Conservation (phyloP, 2,797 vertebrate genomes). For the Hybognathus amarus region DNA sequence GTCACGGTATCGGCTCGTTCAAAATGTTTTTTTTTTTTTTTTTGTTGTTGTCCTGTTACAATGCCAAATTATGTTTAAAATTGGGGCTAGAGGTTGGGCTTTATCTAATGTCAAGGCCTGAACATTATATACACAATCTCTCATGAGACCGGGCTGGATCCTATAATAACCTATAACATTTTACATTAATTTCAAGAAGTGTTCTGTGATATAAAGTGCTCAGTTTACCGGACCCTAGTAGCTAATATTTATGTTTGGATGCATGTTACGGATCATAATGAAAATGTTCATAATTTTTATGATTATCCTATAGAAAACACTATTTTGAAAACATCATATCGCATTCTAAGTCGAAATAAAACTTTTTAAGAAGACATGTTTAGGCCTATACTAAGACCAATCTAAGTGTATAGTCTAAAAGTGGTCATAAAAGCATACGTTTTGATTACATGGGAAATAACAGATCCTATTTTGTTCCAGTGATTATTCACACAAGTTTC, state of each 20-base stretch:
- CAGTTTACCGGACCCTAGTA: no score
- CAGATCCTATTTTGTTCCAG: not conserved
- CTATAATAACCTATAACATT: not conserved
- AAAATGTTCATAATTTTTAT: not conserved
- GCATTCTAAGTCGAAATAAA: not conserved
- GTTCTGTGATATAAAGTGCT: not conserved
- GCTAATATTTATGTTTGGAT: not conserved
- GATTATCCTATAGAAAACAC: not conserved
- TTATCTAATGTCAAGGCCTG: no score
- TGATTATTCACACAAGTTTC: not conserved
- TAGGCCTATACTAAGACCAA: not conserved
- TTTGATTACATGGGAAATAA: not conserved
- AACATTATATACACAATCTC: no score
- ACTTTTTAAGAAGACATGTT: not conserved
- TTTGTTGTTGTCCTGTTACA: not conserved
- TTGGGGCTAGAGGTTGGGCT: no score
- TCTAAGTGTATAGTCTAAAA: not conserved
- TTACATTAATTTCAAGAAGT: not conserved
- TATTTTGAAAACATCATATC: not conserved
- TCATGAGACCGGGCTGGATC: not conserved
- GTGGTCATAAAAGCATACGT: not conserved
- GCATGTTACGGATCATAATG: not conserved
- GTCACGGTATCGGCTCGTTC: no score
- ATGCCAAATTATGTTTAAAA: not conserved
- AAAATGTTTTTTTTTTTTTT: no score